Conservation (phyloP, 2,888 invertebrate genomes). For the Leucophenga maculata region DNA sequence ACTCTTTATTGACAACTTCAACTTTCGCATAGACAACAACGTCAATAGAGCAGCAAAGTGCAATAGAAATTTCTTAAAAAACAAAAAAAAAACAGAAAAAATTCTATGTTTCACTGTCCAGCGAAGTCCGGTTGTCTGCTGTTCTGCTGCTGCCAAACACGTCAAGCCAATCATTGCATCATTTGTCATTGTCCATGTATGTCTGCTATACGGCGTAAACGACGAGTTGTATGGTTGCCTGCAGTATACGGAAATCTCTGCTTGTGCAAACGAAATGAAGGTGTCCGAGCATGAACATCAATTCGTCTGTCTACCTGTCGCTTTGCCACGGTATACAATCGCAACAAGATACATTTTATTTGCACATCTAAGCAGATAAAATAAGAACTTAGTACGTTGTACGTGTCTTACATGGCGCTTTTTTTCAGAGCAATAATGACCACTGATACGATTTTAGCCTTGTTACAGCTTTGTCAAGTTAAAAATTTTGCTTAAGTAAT, state of each 20-base stretch:
- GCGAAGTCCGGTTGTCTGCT: constrained; percentile 1
- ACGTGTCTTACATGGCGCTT: too few relatives aligned
- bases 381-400: too few relatives aligned
- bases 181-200: constrained; percentile 51
- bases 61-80: constrained; percentile 45
- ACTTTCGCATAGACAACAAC: constrained; percentile 31
- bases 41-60: constrained; percentile 26
- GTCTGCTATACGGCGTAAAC: background rate
- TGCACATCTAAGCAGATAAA: too few relatives aligned
- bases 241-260: background rate
- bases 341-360: too few relatives aligned
- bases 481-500: too few relatives aligned
- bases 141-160: constrained; percentile 34
- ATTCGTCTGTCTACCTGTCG: background rate
- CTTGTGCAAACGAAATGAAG: background rate
- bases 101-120: background rate
- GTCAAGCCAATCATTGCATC: constrained; percentile 63
- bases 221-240: background rate
- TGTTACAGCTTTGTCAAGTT: background rate
- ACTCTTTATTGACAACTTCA: constrained; percentile 14
- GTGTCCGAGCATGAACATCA: background rate
- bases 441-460: background rate
- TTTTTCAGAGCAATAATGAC: too few relatives aligned
- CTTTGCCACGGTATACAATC: too few relatives aligned
- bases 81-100: constrained; percentile 50